phyloP scores from a whole-genome alignment of 2,797 vertebrate genomes.

The Phrynocephalus vlangalii region DNA sequence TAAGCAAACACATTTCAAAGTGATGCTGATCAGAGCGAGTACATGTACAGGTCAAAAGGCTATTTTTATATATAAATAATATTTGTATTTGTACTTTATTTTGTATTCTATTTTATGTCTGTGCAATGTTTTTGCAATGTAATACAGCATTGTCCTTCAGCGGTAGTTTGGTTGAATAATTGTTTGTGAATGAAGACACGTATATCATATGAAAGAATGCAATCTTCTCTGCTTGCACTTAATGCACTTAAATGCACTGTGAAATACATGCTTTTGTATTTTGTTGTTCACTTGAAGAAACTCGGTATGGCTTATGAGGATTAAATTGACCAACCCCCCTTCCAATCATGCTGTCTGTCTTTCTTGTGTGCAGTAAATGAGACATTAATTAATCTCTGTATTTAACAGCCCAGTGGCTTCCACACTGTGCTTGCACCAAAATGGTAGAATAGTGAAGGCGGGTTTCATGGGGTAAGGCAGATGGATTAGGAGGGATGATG shows the following conservation, averaged over 20 bases:
- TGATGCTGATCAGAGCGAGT: constrained; percentile 56
- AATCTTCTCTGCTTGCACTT: constrained; percentile 37
- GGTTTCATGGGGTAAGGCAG: too few relatives aligned
- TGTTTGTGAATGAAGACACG: constrained; percentile 33
- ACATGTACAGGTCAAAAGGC: constrained; percentile 66
- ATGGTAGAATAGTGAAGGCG: background rate
- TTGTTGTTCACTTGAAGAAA: constrained; percentile 71
- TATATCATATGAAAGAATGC: constrained; percentile 50
- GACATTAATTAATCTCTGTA: background rate
- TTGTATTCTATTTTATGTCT: constrained; percentile 69
- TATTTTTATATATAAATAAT: constrained; percentile 38
- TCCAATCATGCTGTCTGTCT: constrained; percentile 3
- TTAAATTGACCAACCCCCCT: constrained; percentile 55
- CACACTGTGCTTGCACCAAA: background rate
- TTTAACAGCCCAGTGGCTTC: background rate
- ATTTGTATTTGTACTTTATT: constrained; percentile 72
- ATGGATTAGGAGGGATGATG: too few relatives aligned
- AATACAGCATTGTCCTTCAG: constrained; percentile 32
- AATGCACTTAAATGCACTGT: constrained; percentile 19
- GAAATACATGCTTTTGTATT: constrained; percentile 66
- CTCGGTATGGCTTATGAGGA: constrained; percentile 51
- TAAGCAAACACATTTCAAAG: constrained; percentile 58
- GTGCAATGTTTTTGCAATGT: constrained; percentile 66
- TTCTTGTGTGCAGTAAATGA: background rate
- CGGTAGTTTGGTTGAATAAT: constrained; percentile 55